Base-by-base conservation (phyloP, 1,140 invertebrate species). In the Yoshiicerus persimilis region DNA sequence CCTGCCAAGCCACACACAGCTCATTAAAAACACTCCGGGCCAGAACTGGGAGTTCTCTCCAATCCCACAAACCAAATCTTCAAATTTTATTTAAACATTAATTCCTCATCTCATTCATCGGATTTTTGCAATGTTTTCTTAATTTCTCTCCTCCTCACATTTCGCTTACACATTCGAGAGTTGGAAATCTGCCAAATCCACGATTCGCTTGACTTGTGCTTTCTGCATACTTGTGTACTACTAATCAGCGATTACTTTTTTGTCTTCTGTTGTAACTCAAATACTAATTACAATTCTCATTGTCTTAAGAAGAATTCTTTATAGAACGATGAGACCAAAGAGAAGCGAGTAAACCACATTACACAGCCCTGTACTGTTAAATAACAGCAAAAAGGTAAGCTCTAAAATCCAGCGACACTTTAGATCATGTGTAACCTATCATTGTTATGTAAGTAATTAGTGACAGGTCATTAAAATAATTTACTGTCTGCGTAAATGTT, bases 381-480 rank as follows among this genome's bases (percentile, higher is more conserved):
- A 6, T 34, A 36, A 80, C 75, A 36, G 34, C 75, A 80, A 80
- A 80, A 80, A 80, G 75, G 75, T 32, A 80, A 36, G 75, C 32
- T 80, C 32, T 38, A 34, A 80, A 34, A 80, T 80, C 34, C 75
- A 38, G 75, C 30, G 75, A 80, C 32, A 80, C 75, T 56, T 56
- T 56, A 56, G 47, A 80, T 34, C 30, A 34, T 36, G 75, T 27
- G 64, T 30, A 70, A 30, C 75, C 75, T 36, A 36, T 36, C 75
- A 36, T 80, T 80, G 30, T 80, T n/a, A 30, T 80, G 75, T 38
- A 80, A 80, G 75, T 38, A 80, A 80, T 80, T 80, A 80, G 75
- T 80, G 32, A 80, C 32, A 70, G 34, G 75, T 80, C 34, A 80
- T 80, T 80, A 80, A 80, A 80, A 80, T 80, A 80, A 80, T 80